A percentile compares a stretch with the other conserved stretches of the same genome.
These are phyloP conservation scores for pig (Sus scrofa) DNA, from an alignment of 2,113 vertebrate genomes.

Conservation along the genomic window DNA sequence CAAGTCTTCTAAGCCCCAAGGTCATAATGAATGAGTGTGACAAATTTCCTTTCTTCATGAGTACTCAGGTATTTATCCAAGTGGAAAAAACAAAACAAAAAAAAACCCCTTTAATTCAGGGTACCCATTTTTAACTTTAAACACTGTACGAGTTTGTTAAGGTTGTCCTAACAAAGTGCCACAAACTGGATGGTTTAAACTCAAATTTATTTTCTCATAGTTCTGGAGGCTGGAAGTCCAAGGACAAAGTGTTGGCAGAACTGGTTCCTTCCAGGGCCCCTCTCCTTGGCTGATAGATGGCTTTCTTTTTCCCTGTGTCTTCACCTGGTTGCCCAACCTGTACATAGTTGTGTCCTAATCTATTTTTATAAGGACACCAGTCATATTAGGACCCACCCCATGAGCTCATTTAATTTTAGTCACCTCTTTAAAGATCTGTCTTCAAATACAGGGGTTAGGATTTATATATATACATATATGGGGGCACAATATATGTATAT, in stretches of 20 bases:
- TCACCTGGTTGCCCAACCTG: background rate
- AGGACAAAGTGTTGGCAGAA: background rate
- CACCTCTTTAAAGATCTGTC: background rate
- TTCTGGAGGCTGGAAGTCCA: background rate
- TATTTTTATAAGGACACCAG: background rate
- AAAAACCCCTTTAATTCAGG: background rate
- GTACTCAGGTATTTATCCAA: background rate
- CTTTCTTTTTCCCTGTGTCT: background rate
- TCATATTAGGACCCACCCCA: background rate
- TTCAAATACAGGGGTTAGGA: background rate
- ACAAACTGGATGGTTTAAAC: background rate
- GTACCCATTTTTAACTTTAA: background rate
- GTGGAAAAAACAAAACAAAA: background rate
- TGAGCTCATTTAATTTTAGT: background rate
- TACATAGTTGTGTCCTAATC: background rate
- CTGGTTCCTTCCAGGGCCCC: background rate
- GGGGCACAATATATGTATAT: no score
- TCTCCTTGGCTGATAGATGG: background rate
- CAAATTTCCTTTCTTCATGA: background rate
- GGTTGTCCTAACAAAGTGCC: background rate
- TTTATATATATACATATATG: background rate
- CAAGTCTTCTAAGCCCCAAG: background rate
- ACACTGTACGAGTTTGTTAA: background rate
- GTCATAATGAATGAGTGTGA: slow-evolving; percentile 9
- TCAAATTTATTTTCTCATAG: background rate